Evolutionary conservation across 2,888 invertebrate genomes (phyloP).

Genomic region (Pseudococcus jackbeardsleyi): DNA sequence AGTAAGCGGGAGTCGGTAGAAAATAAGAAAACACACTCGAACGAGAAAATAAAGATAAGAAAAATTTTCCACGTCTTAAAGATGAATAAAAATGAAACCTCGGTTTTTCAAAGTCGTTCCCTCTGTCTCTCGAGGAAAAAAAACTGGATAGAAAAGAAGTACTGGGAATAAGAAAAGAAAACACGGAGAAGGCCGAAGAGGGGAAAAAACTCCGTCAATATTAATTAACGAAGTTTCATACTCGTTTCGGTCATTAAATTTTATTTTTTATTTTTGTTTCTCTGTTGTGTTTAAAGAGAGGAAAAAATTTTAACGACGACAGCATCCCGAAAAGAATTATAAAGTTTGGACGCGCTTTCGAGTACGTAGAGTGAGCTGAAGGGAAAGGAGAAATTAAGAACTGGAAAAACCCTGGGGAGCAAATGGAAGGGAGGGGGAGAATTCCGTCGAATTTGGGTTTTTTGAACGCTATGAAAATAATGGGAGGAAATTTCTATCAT

Average conservation of each 20-base stretch:
- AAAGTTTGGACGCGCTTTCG: constrained; percentile 16
- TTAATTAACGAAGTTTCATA: constrained; percentile 45
- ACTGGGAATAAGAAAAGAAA: neutral
- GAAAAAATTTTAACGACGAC: constrained; percentile 8
- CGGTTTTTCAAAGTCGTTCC: neutral
- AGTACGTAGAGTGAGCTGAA: neutral
- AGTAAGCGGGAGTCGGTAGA: neutral
- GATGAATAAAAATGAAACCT: neutral
- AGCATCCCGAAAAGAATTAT: constrained; percentile 28
- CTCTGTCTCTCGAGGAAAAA: neutral
- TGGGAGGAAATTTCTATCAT: neutral
- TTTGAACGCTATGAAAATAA: neutral
- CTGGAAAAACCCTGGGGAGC: neutral
- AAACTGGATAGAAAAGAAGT: neutral
- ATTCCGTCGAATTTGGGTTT: neutral
- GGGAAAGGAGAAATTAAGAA: neutral
- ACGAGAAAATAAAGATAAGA: constrained; percentile 11
- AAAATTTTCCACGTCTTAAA: neutral
- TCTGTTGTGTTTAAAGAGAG: neutral
- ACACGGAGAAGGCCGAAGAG: neutral
- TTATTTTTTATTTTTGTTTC: constrained; percentile 17
- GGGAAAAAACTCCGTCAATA: constrained; percentile 3
- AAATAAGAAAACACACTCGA: constrained; percentile 6
- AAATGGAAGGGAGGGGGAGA: neutral
- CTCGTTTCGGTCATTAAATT: constrained; percentile 36